Evolutionary conservation across 1,140 invertebrate species (phyloP), one percentile per base, ranked within the genome.

Genomic region (Heliconius melpomene): DNA sequence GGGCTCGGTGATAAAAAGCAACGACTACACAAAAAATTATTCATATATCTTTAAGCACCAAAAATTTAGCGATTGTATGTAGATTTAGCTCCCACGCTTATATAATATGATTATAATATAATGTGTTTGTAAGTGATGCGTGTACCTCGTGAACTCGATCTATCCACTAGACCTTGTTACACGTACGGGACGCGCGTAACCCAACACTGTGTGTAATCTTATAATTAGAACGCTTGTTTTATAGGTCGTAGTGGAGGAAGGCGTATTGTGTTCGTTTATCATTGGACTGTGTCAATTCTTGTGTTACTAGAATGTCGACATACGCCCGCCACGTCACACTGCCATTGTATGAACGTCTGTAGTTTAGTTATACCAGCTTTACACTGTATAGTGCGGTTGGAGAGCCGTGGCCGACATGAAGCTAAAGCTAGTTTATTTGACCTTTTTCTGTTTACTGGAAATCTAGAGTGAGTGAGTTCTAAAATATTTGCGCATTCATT

Each of bases 231-330:
- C 79, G 78, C 83, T 88, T 90, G 82, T 77, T 89, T 89, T 88
- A 89, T 89, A 91, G 82, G 87, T 87, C 78, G 86, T 86, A 46
- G 40, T 46, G 13, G 40, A 46, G 88, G 52, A 89, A 86, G 87
- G 84, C 85, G 85, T 90, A 89, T 89, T 92, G 85, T 91, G 87
- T 91, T 93, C 83, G 87, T 90, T 36, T 91, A 83, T 81, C 87
- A 91, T 86, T 91, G 88, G 93, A 94, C 93, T 95, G 93, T 94
- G 94, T 95, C 94, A 94, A 94, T 94, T 95, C 94, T 95, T 93
- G 87, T 94, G 88, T 93, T 94, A 94, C 93, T 94, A 95, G 93
- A 95, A 95, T 94, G 85, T 94, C 88, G 93, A 95, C 94, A 94
- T 93, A 94, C 89, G 93, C 88, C 93, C 92, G 88, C 90, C 91